Base-by-base conservation (phyloP, 2,113 vertebrate species). In the Terrapene triunguis region DNA sequence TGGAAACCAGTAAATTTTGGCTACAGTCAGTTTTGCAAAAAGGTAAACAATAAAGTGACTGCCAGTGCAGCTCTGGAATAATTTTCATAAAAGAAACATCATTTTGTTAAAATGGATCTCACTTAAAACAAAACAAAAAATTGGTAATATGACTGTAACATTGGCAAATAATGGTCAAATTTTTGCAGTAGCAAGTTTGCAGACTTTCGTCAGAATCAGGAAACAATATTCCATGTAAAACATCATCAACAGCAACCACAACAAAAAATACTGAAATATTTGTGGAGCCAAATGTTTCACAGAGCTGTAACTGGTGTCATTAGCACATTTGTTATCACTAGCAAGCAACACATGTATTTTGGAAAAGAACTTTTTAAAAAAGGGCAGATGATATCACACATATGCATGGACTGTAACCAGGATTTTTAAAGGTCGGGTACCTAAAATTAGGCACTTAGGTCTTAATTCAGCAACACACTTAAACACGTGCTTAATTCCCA, bases 1-100 rank as follows among this genome's bases (percentile, higher is more conserved):
- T 83, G 92, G 47, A 93, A 95, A 88, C 62, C 6, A 38, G 29
- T 78, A 24, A 2, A 35, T 96, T 95, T 95, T 94, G 32, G 10
- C 8, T 57, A 13, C 5, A 62, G 16, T 42, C 0, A 0, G 42
- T 90, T 90, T 96, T 72, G 0, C 54, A 51, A 1, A 79, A 51
- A 87, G 65, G 1, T 8, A 82, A 92, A 59, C 25, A 35, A 55
- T 8, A 87, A 87, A 87, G 13, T 13, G 84, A 48, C 17, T 82
- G n/a, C 2, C 48, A 93, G 1, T 0, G 1, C 2, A 93, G 42
- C 90, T 69, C n/a, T 35, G 50, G 5, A 96, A 1, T 9, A 90
- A 89, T 89, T 80, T 11, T 7, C 19, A 42, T n/a, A 57, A 88
- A 6, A n/a, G 7, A 87, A 81, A 53, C 2, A 88, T 25, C 85